Percentiles rank a stretch among this genome's conserved stretches.
phyloP scores from a whole-genome alignment of 1,140 invertebrate genomes.

The Orchesella cincta region DNA sequence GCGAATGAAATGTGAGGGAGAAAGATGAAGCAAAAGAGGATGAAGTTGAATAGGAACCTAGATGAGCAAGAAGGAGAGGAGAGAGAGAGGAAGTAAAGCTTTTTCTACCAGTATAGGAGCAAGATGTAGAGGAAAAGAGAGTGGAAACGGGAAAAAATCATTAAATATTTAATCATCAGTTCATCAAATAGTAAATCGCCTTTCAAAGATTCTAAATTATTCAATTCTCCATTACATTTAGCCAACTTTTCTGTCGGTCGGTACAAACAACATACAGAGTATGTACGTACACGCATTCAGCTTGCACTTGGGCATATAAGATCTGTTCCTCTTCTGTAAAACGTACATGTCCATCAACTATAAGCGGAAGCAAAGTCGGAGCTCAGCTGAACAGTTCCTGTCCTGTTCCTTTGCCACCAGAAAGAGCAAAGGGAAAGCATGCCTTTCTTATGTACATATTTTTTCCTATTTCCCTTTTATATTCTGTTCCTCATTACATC shows the following conservation, averaged over 20 bases:
- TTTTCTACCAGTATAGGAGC: not conserved
- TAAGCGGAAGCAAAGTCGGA: too few relatives aligned
- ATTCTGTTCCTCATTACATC: too few relatives aligned
- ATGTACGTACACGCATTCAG: too few relatives aligned
- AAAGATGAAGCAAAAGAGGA: slow-evolving; percentile 1
- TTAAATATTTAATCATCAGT: slow-evolving; percentile 51
- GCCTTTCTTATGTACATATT: too few relatives aligned
- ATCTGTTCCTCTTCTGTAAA: too few relatives aligned
- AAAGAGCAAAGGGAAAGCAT: too few relatives aligned
- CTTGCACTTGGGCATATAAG: too few relatives aligned
- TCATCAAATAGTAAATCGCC: slow-evolving; percentile 51
- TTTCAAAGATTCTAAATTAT: slow-evolving; percentile 50
- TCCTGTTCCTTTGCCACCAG: too few relatives aligned
- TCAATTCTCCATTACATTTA: slow-evolving; percentile 50
- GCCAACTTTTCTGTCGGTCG: slow-evolving; percentile 16
- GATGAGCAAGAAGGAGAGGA: not conserved
- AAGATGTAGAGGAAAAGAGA: slow-evolving; percentile 40
- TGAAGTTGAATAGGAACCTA: not conserved
- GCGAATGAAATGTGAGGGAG: slow-evolving; percentile 19
- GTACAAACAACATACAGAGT: slow-evolving; percentile 10
- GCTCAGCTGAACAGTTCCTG: too few relatives aligned
- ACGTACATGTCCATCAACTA: too few relatives aligned
- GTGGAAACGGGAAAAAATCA: slow-evolving; percentile 43
- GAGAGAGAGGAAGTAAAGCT: slow-evolving; percentile 17
- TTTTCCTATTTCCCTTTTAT: too few relatives aligned